phyloP scores from a whole-genome alignment of 2,797 vertebrate genomes.

The Scarus forsteni region DNA sequence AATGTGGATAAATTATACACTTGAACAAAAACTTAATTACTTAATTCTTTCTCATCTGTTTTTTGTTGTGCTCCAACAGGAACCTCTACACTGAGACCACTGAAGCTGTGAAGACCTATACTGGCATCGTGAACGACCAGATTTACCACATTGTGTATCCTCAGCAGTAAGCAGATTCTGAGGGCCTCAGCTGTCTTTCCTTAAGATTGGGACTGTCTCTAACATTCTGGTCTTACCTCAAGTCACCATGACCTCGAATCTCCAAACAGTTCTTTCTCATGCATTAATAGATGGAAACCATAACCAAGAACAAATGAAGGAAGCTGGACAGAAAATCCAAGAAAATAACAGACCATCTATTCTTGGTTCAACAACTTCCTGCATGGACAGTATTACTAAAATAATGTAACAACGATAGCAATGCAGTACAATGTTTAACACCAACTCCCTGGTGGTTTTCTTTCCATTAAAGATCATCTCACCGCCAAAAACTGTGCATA shows the following conservation, averaged over 20 bases:
- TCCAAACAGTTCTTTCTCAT: slow-evolving; percentile 16
- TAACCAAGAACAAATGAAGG: slow-evolving; percentile 2
- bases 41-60: slow-evolving; percentile 14
- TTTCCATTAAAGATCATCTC: slow-evolving; percentile 1
- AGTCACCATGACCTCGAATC: background rate
- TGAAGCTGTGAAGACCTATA: slow-evolving; percentile 70
- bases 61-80: slow-evolving; percentile 60
- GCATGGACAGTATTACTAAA: background rate
- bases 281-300: background rate
- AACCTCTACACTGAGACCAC: slow-evolving; percentile 73
- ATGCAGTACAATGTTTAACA: slow-evolving; percentile 2
- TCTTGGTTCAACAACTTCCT: background rate
- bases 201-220: background rate
- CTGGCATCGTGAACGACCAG: slow-evolving; percentile 77
- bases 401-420: background rate
- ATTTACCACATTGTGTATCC: slow-evolving; percentile 71
- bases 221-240: background rate
- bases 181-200: background rate
- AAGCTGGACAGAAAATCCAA: slow-evolving; percentile 14
- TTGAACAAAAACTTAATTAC: background rate
- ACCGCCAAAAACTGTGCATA: slow-evolving; percentile 35
- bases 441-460: slow-evolving; percentile 23
- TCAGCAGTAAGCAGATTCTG: slow-evolving; percentile 53
- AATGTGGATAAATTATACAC: background rate
- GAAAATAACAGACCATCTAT: slow-evolving; percentile 15